Evolutionary conservation across 2,797 vertebrate genomes (phyloP).

Genomic region (Chaetophractus vellerosus): DNA sequence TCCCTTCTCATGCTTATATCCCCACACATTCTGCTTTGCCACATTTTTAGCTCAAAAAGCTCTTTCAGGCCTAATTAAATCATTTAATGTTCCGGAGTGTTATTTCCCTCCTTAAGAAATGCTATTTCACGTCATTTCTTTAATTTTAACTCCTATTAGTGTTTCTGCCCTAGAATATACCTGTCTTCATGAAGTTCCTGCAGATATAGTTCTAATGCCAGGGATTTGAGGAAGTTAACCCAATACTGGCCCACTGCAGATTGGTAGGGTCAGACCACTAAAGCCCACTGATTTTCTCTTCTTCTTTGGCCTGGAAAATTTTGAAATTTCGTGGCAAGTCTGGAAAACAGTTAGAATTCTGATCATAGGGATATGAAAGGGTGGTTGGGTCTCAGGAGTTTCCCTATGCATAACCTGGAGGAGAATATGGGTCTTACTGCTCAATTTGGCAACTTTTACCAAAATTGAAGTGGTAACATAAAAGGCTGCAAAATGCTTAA

Average conservation of each 20-base stretch:
- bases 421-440: not conserved
- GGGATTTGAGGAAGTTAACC: conserved; percentile 61
- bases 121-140: conserved; percentile 82
- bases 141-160: conserved; percentile 73
- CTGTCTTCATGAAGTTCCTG: conserved; percentile 60
- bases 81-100: conserved; percentile 81
- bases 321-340: conserved; percentile 42
- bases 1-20: conserved; percentile 70
- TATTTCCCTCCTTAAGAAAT: conserved; percentile 82
- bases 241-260: not conserved
- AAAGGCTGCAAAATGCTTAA: conserved; percentile 55
- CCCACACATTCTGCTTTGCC: conserved; percentile 64
- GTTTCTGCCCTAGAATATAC: conserved; percentile 59
- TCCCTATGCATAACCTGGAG: not conserved
- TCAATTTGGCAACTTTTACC: conserved; percentile 20
- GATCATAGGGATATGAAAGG: not conserved
- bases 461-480: not conserved
- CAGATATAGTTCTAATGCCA: not conserved
- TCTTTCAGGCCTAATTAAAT: conserved; percentile 85
- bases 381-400: not conserved
- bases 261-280: not conserved
- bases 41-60: conserved; percentile 78
- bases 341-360: not conserved
- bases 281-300: not conserved
- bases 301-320: conserved; percentile 17